Base-by-base conservation (phyloP, 2,888 invertebrate species). In the Phlogophora meticulosa region DNA sequence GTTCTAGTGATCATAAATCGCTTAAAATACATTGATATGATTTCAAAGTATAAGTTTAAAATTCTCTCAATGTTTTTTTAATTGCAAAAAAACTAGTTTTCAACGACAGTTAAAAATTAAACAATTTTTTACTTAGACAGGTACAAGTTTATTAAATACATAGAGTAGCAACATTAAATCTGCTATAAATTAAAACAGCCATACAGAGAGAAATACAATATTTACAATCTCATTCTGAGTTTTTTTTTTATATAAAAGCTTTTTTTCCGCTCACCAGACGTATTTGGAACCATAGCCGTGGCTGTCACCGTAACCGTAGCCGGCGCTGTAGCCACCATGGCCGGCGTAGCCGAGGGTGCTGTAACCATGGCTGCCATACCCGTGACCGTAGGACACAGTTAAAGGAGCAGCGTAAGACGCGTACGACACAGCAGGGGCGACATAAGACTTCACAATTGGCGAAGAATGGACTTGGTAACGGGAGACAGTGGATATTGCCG, bases 391-490 rank as follows among this genome's bases (percentile, higher is more conserved):
- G 5, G 72, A 52, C 11, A 80, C 77, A 1, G 72, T 17, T 45
- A 72, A 46, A 43, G 80, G 64, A 60, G 80, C 61, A 45, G 81
- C 64, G 38, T 87, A 85, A 9, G 80, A 53, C 0, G 76, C 58
- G 7, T 78, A 80, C 24, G 82, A 69, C 0, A 78, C 42, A 36
- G 85, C 38, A 36, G 85, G 82, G 11, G 85, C 72, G 9, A 74
- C 48, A 22, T 80, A 80, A 7, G 80, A 77, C 61, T 80, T 80
- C 20, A 80, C 63, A 7, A 69, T 72, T 52, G 79, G 79, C 3
- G 90, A 75, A 0, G 87, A 84, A 66, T 90, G 90, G 1, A 90
- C 83, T 70, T 88, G 87, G 77, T 90, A 90, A 52, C 89, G 90
- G 2, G 91, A 91, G 1, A 91, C 88, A 13, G 86, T 82, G 0